A percentile compares a stretch with the other conserved stretches of the same genome.
Conservation (phyloP, 1,140 invertebrate genomes). For the Zaprionus tsacasi region DNA sequence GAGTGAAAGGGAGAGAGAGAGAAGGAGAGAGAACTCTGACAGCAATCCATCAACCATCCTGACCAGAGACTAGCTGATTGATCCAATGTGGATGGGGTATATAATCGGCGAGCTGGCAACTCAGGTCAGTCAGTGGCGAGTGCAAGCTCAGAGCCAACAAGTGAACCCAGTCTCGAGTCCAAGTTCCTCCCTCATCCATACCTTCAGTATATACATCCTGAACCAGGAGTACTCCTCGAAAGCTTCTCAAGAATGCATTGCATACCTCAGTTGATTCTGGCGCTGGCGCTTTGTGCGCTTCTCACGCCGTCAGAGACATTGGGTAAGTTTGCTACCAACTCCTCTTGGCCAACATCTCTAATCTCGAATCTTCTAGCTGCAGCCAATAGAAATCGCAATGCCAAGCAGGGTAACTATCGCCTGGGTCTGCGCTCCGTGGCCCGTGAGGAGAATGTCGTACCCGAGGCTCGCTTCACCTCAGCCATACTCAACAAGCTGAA, state of each 20-base stretch:
- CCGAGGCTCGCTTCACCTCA: constrained; percentile 59
- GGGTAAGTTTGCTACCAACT: constrained; percentile 47
- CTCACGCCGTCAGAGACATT: constrained; percentile 37
- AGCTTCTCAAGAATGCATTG: constrained; percentile 47
- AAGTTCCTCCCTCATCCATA: not conserved
- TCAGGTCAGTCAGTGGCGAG: constrained; percentile 73
- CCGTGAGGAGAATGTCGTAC: constrained; percentile 24
- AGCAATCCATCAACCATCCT: constrained; percentile 61
- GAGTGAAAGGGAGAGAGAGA: not conserved
- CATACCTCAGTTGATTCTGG: constrained; percentile 57
- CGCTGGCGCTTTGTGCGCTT: constrained; percentile 60
- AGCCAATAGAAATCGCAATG: constrained; percentile 15
- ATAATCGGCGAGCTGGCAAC: constrained; percentile 51
- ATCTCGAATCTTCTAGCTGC: not conserved
- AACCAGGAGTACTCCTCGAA: constrained; percentile 1
- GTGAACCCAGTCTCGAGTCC: constrained; percentile 1
- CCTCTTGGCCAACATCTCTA: not conserved
- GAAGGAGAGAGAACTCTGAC: constrained; percentile 8
- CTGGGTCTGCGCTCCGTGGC: constrained; percentile 31
- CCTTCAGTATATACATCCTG: not conserved
- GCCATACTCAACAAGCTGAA: constrained; percentile 62
- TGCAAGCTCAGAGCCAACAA: constrained; percentile 68
- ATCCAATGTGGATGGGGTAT: constrained; percentile 50
- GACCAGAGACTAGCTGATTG: constrained; percentile 19
- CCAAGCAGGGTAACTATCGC: constrained; percentile 29